Conservation (phyloP, 2,888 invertebrate species). For the Alloplasta piceator region DNA sequence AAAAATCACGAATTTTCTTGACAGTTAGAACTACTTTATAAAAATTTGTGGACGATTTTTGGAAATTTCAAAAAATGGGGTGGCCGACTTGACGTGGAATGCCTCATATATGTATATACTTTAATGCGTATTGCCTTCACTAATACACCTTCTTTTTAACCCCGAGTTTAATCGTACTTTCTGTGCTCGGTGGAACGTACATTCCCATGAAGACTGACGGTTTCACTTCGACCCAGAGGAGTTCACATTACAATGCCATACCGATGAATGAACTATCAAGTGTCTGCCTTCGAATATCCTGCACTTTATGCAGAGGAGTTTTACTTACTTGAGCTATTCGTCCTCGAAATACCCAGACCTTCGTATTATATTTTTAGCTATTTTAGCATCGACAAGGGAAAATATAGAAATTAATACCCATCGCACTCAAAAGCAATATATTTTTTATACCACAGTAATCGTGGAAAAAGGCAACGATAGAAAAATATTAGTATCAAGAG, state of each 20-base stretch:
- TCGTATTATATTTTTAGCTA: no score
- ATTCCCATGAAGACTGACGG: slow-evolving; percentile 23
- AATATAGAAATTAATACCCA: no score
- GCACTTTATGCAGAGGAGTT: slow-evolving; percentile 48
- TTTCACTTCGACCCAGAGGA: slow-evolving; percentile 19
- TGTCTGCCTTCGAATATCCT: slow-evolving; percentile 43
- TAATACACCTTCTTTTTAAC: slow-evolving; percentile 16
- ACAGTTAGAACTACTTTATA: no score
- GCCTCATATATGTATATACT: slow-evolving; percentile 68
- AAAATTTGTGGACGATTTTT: no score
- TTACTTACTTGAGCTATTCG: slow-evolving; percentile 54
- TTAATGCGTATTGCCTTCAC: slow-evolving; percentile 36
- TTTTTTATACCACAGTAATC: no score
- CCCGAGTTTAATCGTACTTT: slow-evolving; percentile 32
- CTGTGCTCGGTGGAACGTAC: slow-evolving; percentile 39
- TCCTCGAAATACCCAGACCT: slow-evolving; percentile 24
- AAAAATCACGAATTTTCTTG: no score
- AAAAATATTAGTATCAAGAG: no score
- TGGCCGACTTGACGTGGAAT: no score
- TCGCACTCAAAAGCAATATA: no score
- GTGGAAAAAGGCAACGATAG: no score
- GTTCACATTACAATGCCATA: slow-evolving; percentile 50
- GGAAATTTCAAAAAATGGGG: no score
- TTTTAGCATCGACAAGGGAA: no score
- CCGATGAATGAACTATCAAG: slow-evolving; percentile 61